Evolutionary conservation across 1,140 invertebrate species (phyloP), one percentile per base, ranked within the genome.

Genomic region (Pectinophora gossypiella): DNA sequence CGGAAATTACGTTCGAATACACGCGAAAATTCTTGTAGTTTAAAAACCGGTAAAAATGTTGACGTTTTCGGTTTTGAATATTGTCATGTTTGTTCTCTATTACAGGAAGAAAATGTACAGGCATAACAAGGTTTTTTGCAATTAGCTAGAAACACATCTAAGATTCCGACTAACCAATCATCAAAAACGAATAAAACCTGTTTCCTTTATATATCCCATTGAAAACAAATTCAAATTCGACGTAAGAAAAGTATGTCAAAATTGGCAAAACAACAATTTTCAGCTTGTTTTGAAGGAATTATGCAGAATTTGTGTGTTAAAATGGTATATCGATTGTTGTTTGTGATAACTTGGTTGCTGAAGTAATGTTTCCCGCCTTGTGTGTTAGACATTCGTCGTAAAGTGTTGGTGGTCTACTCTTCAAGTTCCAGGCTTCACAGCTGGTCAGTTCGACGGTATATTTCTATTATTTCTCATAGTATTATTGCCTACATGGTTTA

Each of bases 191-290:
- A n/a, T n/a, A n/a, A n/a, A n/a, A n/a, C n/a, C n/a, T n/a, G n/a
- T n/a, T n/a, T n/a, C n/a, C n/a, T 23, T 23, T 23, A 5, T 23
- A 23, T 23, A 23, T n/a, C n/a, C n/a, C n/a, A n/a, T n/a, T n/a
- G n/a, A n/a, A n/a, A n/a, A 32, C 1, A 12, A 32, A 32, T 32
- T 32, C 9, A 9, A 9, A 32, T 7, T 40, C 36, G 4, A 40
- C 15, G 36, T 40, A 7, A 18, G 36, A 16, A 40, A 40, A 16
- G 36, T 40, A 15, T 40, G 36, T 40, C 36, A 40, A 40, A 40
- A 40, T 40, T 15, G 36, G 36, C 36, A 40, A 40, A 40, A 40
- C 36, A 40, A 40, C 15, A 40, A 40, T 40, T 40, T 40, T 40
- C 36, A 13, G n/a, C 36, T 40, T 40, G 36, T 40, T 40, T 40